Evolutionary conservation across 2,888 invertebrate genomes (phyloP).

Genomic region (Apodemia zela): DNA sequence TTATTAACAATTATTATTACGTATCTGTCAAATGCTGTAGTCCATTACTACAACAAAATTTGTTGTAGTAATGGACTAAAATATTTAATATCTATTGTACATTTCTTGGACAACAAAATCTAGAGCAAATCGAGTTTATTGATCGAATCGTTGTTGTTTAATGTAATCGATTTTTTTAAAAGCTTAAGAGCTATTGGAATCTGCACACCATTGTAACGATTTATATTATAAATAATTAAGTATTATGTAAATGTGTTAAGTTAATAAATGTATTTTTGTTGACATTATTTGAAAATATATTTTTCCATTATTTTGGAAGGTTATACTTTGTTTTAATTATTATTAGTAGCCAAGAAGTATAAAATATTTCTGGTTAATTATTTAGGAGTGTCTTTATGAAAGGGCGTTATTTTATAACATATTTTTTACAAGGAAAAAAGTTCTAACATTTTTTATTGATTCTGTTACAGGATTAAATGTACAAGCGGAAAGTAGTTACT

Average conservation of each 20-base stretch:
- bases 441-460: too few species aligned
- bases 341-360: too few species aligned
- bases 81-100: not conserved
- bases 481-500: too few species aligned
- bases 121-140: not conserved
- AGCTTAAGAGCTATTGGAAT: not conserved
- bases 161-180: not conserved
- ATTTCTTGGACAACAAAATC: not conserved
- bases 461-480: too few species aligned
- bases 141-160: not conserved
- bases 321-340: slow-evolving; percentile 1
- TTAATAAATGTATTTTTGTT: slow-evolving; percentile 5
- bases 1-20: too few species aligned
- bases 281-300: slow-evolving; percentile 9
- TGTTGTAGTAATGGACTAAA: too few species aligned
- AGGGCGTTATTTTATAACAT: too few species aligned
- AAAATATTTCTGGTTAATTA: too few species aligned
- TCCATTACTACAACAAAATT: not conserved
- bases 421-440: too few species aligned
- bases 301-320: slow-evolving; percentile 7
- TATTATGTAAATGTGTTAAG: slow-evolving; percentile 6
- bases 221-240: not conserved
- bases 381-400: too few species aligned
- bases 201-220: not conserved
- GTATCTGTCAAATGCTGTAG: too few species aligned